Conservation (phyloP, 37 sponge, comb jelly and placozoan species). For the Axinella damicornis region DNA sequence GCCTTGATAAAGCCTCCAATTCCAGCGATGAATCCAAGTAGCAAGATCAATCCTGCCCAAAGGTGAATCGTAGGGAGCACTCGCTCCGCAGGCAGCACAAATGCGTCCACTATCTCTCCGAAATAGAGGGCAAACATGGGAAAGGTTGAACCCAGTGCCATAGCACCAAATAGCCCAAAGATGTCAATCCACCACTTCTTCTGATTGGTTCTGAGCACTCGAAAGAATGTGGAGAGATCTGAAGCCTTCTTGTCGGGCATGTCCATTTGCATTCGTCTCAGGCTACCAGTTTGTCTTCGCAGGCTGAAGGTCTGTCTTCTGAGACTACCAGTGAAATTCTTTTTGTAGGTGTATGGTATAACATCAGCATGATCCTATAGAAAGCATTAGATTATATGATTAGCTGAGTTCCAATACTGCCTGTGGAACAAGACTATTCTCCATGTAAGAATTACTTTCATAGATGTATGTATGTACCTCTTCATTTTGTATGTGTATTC, state of each 20-base stretch:
- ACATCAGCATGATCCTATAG: conserved; percentile 20
- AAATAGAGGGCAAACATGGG: conserved; percentile 75
- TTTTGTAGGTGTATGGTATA: not conserved
- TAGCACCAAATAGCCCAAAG: conserved; percentile 54
- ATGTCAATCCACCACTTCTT: conserved; percentile 57
- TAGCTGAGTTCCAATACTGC: too few species aligned
- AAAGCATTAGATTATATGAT: too few species aligned
- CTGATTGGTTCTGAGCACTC: conserved; percentile 39
- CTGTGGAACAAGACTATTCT: too few species aligned
- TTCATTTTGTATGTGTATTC: conserved; percentile 47
- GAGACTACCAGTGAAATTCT: not conserved
- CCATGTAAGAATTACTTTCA: too few species aligned
- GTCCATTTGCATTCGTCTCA: not conserved
- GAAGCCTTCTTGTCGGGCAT: conserved; percentile 20
- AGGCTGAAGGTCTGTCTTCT: too few species aligned
- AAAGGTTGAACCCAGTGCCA: conserved; percentile 34
- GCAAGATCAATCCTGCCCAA: conserved; percentile 41
- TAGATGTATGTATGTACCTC: too few species aligned
- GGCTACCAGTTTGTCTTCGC: too few species aligned
- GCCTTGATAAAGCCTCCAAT: conserved; percentile 38
- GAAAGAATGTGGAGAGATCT: not conserved
- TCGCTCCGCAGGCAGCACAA: not conserved
- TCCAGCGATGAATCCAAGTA: conserved; percentile 39
- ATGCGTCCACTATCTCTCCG: conserved; percentile 43
- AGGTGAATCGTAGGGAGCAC: conserved; percentile 2